Conservation (phyloP, 1,140 invertebrate species). For the Phymorhynchus buccinoides region DNA sequence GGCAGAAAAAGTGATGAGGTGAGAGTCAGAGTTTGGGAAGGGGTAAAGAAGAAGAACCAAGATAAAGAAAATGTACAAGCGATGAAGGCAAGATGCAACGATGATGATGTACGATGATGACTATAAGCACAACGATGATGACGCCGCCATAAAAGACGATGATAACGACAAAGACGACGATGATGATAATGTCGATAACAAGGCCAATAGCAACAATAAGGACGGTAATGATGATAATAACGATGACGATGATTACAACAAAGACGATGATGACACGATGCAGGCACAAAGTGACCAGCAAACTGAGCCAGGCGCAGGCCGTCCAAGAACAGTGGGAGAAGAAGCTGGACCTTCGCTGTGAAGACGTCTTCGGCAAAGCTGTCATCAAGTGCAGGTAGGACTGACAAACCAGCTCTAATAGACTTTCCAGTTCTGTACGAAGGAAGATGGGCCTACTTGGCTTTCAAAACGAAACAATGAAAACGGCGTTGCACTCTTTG, state of each 20-base stretch:
- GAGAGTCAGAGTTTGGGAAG: no score
- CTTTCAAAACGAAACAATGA: no score
- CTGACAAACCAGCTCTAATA: no score
- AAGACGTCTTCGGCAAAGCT: conserved; percentile 51
- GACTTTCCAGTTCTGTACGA: no score
- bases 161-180: neutral
- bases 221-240: neutral
- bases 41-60: no score
- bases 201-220: neutral
- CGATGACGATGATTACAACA: neutral
- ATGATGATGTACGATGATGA: neutral
- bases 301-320: conserved; percentile 18
- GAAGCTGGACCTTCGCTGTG: conserved; percentile 64
- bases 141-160: neutral
- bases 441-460: no score
- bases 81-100: neutral
- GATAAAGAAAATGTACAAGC: no score
- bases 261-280: neutral
- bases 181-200: neutral
- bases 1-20: no score
- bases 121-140: neutral
- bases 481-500: no score
- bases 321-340: conserved; percentile 54
- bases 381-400: conserved; percentile 38
- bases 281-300: conserved; percentile 7